phyloP scores from a whole-genome alignment of 2,113 vertebrate genomes.

The Arenaria interpres region DNA sequence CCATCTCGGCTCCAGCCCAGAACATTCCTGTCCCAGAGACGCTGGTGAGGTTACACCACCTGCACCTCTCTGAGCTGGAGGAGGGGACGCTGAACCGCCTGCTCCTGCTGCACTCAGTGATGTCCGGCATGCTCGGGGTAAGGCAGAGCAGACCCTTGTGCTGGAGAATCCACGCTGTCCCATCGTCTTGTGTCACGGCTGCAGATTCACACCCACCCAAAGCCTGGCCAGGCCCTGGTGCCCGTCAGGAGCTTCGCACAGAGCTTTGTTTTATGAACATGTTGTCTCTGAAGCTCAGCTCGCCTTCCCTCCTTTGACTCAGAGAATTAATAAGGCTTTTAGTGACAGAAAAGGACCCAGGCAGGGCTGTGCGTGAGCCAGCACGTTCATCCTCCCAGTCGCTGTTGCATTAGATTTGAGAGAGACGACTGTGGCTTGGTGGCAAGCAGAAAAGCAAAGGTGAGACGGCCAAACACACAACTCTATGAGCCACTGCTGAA shows the following conservation, averaged over 20 bases:
- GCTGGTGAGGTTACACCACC: not conserved
- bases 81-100: constrained; percentile 27
- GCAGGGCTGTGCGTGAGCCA: not conserved
- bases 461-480: not conserved
- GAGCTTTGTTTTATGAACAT: not conserved
- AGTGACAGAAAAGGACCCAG: not conserved
- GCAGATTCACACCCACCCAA: not conserved
- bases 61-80: constrained; percentile 57
- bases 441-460: not conserved
- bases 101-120: constrained; percentile 50
- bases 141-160: not conserved
- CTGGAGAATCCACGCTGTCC: not conserved
- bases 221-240: not conserved
- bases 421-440: not conserved
- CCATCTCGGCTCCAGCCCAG: constrained; percentile 30
- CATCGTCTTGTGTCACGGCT: not conserved
- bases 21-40: constrained; percentile 43
- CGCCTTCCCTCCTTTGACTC: not conserved
- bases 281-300: not conserved
- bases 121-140: constrained; percentile 48
- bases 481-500: not conserved
- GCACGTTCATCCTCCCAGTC: not conserved
- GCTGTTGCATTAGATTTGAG: not conserved
- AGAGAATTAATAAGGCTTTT: not conserved
- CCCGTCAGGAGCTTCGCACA: not conserved